Percentiles rank a stretch among this genome's conserved stretches.
phyloP scores from a whole-genome alignment of 2,888 invertebrate genomes.

The Euzophera pinguis region DNA sequence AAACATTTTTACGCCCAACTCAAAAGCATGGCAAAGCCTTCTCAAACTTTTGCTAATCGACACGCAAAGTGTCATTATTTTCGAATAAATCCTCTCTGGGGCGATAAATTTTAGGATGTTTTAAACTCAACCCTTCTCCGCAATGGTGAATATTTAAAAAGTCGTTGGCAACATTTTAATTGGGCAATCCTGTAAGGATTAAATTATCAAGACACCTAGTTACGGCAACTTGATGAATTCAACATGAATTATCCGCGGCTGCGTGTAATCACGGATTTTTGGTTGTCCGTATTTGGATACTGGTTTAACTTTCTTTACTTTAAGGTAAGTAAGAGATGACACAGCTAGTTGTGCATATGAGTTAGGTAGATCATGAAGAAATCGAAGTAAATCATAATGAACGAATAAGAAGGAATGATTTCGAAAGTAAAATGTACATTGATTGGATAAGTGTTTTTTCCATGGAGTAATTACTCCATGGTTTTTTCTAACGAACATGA shows the following conservation, averaged over 20 bases:
- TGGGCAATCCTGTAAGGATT: slow-evolving; percentile 76
- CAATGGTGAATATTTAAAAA: slow-evolving; percentile 74
- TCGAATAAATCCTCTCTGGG: slow-evolving; percentile 63
- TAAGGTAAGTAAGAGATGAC: too few species aligned
- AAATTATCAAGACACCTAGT: slow-evolving; percentile 80
- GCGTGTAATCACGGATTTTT: slow-evolving; percentile 27
- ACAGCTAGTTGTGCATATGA: too few species aligned
- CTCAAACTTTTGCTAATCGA: slow-evolving; percentile 68
- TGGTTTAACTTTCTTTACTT: too few species aligned
- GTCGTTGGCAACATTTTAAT: slow-evolving; percentile 77
- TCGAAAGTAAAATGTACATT: too few species aligned
- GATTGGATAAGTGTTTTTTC: too few species aligned
- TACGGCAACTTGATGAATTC: slow-evolving; percentile 76
- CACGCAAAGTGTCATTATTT: slow-evolving; percentile 76
- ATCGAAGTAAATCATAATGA: too few species aligned
- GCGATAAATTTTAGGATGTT: slow-evolving; percentile 69
- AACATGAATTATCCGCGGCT: slow-evolving; percentile 63
- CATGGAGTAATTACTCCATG: too few species aligned
- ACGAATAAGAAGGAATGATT: too few species aligned
- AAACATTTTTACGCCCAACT: slow-evolving; percentile 19
- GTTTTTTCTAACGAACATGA: too few species aligned
- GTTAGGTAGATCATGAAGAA: too few species aligned
- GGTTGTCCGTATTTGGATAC: slow-evolving; percentile 23
- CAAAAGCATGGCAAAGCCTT: slow-evolving; percentile 47
- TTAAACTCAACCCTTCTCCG: slow-evolving; percentile 67